Evolutionary conservation across 1,140 invertebrate genomes (phyloP), one percentile per base, ranked within the genome.

Genomic region (Thaumetopoea pityocampa): DNA sequence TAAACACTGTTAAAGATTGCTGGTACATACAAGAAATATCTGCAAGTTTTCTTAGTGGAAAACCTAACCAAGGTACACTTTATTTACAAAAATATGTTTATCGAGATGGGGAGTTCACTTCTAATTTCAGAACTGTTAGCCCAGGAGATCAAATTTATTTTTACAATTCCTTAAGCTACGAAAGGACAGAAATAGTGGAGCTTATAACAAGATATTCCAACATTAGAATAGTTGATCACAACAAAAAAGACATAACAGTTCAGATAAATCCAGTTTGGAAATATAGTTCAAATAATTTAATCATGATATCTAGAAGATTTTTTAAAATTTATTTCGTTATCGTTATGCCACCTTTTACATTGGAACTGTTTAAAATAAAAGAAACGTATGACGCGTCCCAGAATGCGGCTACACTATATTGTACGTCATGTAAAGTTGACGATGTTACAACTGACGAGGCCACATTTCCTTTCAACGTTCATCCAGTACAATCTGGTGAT

Each of bases 261-360:
- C 93, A 95, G 70, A 87, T 95, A 6, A 92, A 91, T 51, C 93
- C 93, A 1, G 86, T 93, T 8, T 93, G 92, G 91, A 92, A 92
- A 48, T 77, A 78, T 20, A 67, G 42, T 18, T 42, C 34, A 3
- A 53, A 69, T 29, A 62, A 82, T 43, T 48, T 66, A 27, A 51
- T 84, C 59, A 85, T 67, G 42, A 88, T 92, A 51, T 87, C 87
- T 0, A 86, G 86, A 8, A 87, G 87, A 22, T 85, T 89, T 29
- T 94, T 88, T 69, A 89, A 94, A 53, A 59, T 95, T 0, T 56
- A 90, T 1, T 95, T 95, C 69, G 76, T 92, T 0, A 90, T 90
- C 0, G 87, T 89, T 9, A 57, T 95, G 1, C 88, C 90, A 4
- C 91, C 92, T 0, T 63, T 95, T n/a, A 88, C 92, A 3, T 79